These are phyloP conservation scores for Sericinus montela DNA, from an alignment of 2,888 invertebrate species.

Conservation along the genomic window DNA sequence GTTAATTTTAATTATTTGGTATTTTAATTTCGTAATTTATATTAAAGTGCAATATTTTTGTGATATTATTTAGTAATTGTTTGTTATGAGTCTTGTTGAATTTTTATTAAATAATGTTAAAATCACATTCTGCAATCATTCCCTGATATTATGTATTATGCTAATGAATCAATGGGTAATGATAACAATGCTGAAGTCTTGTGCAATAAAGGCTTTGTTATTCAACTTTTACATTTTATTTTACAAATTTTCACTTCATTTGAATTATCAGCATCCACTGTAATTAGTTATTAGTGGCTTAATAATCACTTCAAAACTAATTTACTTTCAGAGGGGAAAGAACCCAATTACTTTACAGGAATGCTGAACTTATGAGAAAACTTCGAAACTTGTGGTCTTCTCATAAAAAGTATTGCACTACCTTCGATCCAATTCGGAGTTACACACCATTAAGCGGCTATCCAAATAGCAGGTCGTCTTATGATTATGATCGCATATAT, in stretches of 20 bases:
- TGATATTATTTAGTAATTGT: neutral
- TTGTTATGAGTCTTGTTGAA: neutral
- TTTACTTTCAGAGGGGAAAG: constrained; percentile 80
- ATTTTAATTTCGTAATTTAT: neutral
- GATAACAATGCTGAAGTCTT: constrained; percentile 27
- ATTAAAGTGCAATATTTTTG: neutral
- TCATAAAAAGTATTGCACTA: constrained; percentile 79
- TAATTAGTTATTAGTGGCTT: constrained; percentile 23
- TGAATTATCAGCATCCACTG: neutral
- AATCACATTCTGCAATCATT: neutral
- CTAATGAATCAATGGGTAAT: constrained; percentile 24
- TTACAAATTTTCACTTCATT: constrained; percentile 1
- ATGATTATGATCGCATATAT: constrained; percentile 69
- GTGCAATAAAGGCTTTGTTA: constrained; percentile 46
- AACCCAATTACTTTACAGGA: constrained; percentile 80
- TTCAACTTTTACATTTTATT: constrained; percentile 17
- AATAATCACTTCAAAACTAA: constrained; percentile 21
- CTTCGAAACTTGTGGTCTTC: constrained; percentile 80
- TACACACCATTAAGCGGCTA: constrained; percentile 68
- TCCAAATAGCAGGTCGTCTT: constrained; percentile 64
- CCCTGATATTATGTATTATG: neutral
- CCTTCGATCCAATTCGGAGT: constrained; percentile 53
- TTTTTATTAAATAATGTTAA: neutral
- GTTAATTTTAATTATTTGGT: no score
- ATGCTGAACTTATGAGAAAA: constrained; percentile 80